Percentiles rank a stretch among this genome's conserved stretches.
Conservation (phyloP, 64 coral and sea anemone species). For the Pocillopora damicornis region DNA sequence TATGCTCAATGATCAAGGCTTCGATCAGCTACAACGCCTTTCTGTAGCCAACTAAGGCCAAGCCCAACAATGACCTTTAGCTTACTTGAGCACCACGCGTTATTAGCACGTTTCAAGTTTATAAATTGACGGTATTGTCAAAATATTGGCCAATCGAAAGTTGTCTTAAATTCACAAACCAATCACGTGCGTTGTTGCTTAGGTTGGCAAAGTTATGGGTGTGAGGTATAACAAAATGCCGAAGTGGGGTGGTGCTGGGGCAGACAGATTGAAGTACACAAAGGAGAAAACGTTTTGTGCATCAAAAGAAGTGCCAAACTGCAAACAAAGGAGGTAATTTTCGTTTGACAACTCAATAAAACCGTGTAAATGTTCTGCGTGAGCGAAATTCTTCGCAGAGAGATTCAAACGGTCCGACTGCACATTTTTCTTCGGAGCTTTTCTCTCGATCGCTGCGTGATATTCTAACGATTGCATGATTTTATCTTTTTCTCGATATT, state of each 20-base stretch:
- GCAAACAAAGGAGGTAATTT: conserved; percentile 36
- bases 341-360: conserved; percentile 31
- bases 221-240: conserved; percentile 54
- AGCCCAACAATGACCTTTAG: conserved; percentile 97
- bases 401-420: background rate
- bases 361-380: conserved; percentile 13
- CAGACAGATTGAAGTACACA: conserved; percentile 10
- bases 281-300: conserved; percentile 6
- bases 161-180: conserved; percentile 30
- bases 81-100: conserved; percentile 91
- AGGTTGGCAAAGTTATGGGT: conserved; percentile 58
- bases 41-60: conserved; percentile 68
- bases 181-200: conserved; percentile 56
- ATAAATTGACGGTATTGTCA: conserved; percentile 99
- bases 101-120: conserved; percentile 99
- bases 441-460: background rate
- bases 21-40: conserved; percentile 80
- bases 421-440: background rate
- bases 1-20: conserved; percentile 63
- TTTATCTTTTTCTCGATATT: background rate
- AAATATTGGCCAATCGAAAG: conserved; percentile 65
- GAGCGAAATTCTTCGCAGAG: background rate
- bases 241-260: conserved; percentile 43
- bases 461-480: background rate
- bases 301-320: conserved; percentile 26